phyloP scores from a whole-genome alignment of 2,888 invertebrate genomes.

The Gasteruption jaculator region DNA sequence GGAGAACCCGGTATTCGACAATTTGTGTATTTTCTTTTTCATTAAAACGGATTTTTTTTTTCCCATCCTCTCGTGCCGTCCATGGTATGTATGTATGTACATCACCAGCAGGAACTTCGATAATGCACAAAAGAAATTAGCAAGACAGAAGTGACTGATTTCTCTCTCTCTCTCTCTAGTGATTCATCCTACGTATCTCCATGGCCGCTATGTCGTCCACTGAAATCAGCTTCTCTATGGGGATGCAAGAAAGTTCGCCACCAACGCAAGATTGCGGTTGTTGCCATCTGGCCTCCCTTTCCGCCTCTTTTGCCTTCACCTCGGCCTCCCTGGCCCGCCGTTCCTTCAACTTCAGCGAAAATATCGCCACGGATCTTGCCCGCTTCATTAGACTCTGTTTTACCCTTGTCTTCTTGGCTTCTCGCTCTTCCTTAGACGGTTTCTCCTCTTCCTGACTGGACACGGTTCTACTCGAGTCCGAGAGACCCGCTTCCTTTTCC shows the following conservation, averaged over 20 bases:
- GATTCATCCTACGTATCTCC: slow-evolving; percentile 47
- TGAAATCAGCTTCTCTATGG: slow-evolving; percentile 69
- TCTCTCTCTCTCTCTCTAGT: no score
- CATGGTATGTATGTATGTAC: no score
- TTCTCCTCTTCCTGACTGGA: slow-evolving; percentile 57
- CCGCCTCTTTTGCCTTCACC: slow-evolving; percentile 61
- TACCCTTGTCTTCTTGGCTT: slow-evolving; percentile 65
- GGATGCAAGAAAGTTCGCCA: slow-evolving; percentile 78
- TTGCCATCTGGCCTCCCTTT: slow-evolving; percentile 57
- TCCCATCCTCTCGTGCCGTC: no score
- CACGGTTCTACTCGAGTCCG: slow-evolving; percentile 57
- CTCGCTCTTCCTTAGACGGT: slow-evolving; percentile 54
- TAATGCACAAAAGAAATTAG: no score
- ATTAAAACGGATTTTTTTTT: no score
- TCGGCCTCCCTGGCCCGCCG: slow-evolving; percentile 76
- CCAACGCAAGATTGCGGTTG: slow-evolving; percentile 67
- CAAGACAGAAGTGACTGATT: no score
- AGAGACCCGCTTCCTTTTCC: slow-evolving; percentile 45
- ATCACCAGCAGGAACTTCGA: no score
- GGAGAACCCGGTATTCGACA: no score
- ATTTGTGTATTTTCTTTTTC: no score
- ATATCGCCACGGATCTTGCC: slow-evolving; percentile 80
- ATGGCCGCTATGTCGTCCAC: slow-evolving; percentile 54
- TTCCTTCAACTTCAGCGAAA: slow-evolving; percentile 75
- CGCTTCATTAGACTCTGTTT: slow-evolving; percentile 78